Evolutionary conservation across 2,797 vertebrate species (phyloP).

Genomic region (Orientallactaga sibirica): DNA sequence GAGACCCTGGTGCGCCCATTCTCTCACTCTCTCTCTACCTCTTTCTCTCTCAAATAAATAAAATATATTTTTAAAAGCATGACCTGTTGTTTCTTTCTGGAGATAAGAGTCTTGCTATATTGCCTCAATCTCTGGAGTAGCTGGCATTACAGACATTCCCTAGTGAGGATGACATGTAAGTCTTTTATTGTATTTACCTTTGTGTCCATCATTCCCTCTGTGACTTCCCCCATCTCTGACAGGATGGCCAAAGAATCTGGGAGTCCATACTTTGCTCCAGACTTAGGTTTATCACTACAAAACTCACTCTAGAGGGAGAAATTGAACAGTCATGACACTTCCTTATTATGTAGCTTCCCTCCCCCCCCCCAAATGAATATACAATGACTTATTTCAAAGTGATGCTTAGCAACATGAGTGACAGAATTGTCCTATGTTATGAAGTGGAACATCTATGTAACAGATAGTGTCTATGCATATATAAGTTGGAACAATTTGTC

Average conservation of each 20-base stretch:
- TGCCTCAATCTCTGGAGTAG: background rate
- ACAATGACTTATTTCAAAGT: conserved; percentile 42
- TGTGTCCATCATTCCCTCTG: conserved; percentile 98
- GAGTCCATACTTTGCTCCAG: conserved; percentile 96
- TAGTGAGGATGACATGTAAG: background rate
- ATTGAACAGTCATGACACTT: conserved; percentile 46
- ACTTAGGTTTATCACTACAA: conserved; percentile 99
- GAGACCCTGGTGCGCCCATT: too few relatives aligned
- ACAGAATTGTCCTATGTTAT: background rate
- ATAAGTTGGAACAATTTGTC: conserved; percentile 46
- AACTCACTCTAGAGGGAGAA: conserved; percentile 94
- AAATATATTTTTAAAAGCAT: too few relatives aligned
- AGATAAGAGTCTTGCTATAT: background rate
- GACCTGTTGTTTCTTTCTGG: background rate
- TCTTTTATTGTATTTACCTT: conserved; percentile 90
- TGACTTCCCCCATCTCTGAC: conserved; percentile 99
- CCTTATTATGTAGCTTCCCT: background rate
- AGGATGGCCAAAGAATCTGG: conserved; percentile 96
- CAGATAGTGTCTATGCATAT: background rate
- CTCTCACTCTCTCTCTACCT: too few relatives aligned
- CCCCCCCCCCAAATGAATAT: background rate
- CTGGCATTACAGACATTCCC: background rate
- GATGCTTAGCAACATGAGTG: background rate
- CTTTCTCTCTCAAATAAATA: too few relatives aligned
- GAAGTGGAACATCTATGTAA: conserved; percentile 1